Conservation (phyloP, 2,888 invertebrate species). For the Oxystoma pomonae region DNA sequence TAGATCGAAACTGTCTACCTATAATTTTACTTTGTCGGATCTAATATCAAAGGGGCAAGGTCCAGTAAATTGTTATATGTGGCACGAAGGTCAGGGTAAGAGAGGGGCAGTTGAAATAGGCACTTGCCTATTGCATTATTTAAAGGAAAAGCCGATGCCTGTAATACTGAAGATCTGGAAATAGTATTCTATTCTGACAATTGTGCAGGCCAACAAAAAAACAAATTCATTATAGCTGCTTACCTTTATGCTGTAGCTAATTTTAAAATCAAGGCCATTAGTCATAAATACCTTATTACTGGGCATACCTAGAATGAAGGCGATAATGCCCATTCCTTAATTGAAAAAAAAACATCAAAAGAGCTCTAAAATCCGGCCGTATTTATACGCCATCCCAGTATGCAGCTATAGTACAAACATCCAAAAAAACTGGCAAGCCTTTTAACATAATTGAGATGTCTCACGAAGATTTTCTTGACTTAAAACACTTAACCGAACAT, state of each 20-base stretch:
- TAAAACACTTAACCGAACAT: too few species aligned
- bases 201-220: slow-evolving; percentile 24
- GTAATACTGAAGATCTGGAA: slow-evolving; percentile 19
- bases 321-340: neutral
- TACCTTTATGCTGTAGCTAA: slow-evolving; percentile 11
- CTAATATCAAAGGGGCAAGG: slow-evolving; percentile 16
- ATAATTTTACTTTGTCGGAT: slow-evolving; percentile 17
- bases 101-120: slow-evolving; percentile 13
- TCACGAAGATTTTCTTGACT: too few species aligned
- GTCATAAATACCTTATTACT: slow-evolving; percentile 10
- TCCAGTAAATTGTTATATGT: slow-evolving; percentile 17
- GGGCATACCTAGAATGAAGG: slow-evolving; percentile 5
- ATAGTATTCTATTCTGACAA: slow-evolving; percentile 33
- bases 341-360: neutral
- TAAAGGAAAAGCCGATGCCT: slow-evolving; percentile 8
- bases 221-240: slow-evolving; percentile 11
- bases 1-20: slow-evolving; percentile 17
- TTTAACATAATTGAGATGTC: too few species aligned
- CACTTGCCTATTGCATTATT: slow-evolving; percentile 12
- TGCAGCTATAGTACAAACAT: too few species aligned
- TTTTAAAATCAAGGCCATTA: slow-evolving; percentile 11
- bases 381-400: neutral
- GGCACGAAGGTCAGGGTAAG: slow-evolving; percentile 32
- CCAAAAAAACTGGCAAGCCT: too few species aligned
- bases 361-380: neutral